phyloP scores from a whole-genome alignment of 2,888 invertebrate genomes.

The Dimorphilus gyrociliatus region DNA sequence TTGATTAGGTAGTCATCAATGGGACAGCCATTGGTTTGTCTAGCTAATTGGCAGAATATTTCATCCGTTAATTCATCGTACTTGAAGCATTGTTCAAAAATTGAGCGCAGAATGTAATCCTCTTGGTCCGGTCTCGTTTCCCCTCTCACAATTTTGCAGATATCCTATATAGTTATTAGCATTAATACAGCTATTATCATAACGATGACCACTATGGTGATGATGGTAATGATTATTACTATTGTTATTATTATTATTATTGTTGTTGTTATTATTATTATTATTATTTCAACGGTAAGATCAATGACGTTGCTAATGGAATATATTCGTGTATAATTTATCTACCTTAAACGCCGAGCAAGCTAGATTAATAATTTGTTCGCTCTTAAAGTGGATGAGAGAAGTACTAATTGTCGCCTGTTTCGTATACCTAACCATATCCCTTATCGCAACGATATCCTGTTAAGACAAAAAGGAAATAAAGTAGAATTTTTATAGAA shows the following conservation, averaged over 20 bases:
- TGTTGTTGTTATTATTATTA: too few relatives aligned
- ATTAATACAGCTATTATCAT: neutral
- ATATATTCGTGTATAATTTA: constrained; percentile 11
- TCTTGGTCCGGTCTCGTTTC: constrained; percentile 60
- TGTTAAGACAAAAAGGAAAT: constrained; percentile 8
- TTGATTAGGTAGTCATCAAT: too few relatives aligned
- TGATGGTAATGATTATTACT: too few relatives aligned
- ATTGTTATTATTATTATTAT: too few relatives aligned
- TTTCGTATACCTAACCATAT: constrained; percentile 78
- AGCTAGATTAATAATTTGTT: constrained; percentile 74
- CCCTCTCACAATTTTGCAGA: constrained; percentile 73
- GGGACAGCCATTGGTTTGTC: constrained; percentile 59
- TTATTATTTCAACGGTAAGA: too few relatives aligned
- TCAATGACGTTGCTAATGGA: too few relatives aligned
- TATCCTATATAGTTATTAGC: constrained; percentile 47
- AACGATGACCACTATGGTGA: too few relatives aligned
- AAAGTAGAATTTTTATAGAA: neutral
- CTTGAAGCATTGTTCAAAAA: constrained; percentile 53
- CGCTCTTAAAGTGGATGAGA: constrained; percentile 84
- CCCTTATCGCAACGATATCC: constrained; percentile 63
- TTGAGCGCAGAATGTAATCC: neutral
- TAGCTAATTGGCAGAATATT: constrained; percentile 46
- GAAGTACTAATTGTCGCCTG: constrained; percentile 75
- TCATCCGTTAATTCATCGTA: constrained; percentile 80
- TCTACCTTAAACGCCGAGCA: constrained; percentile 74